Evolutionary conservation across 92 coral and sea anemone species (phyloP).

Genomic region (Umimayanthus kanabou): DNA sequence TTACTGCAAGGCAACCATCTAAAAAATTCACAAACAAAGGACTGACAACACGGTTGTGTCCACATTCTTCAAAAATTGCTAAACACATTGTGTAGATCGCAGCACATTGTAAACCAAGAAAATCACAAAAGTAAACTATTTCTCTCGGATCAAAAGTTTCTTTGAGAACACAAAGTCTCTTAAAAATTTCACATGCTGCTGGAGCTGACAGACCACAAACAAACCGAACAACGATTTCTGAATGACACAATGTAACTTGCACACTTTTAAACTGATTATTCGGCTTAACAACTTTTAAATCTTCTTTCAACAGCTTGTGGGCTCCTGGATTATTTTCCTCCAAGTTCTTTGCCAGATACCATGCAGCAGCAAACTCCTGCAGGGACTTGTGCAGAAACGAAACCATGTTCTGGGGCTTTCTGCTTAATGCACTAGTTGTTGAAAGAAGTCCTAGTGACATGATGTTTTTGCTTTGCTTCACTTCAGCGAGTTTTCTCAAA

Average conservation of each 20-base stretch:
- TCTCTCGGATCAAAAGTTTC: neutral
- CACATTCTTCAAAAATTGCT: neutral
- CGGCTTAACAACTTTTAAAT: neutral
- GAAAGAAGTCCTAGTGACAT: neutral
- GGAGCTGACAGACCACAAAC: neutral
- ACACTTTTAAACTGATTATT: neutral
- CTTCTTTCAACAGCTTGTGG: neutral
- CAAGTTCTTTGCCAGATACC: slow-evolving; percentile 7
- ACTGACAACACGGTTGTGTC: neutral
- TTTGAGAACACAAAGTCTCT: neutral
- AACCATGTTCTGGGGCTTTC: neutral
- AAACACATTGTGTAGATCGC: neutral
- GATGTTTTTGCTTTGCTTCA: neutral
- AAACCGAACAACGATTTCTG: neutral
- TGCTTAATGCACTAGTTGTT: too few relatives aligned
- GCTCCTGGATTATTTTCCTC: neutral
- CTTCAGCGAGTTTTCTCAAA: slow-evolving; percentile 12
- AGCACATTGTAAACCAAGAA: neutral
- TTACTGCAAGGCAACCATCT: neutral
- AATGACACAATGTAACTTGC: neutral
- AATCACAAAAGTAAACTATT: neutral
- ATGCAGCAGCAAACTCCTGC: slow-evolving; percentile 35
- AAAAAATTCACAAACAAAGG: neutral
- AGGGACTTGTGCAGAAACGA: slow-evolving; percentile 33
- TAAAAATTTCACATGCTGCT: neutral